Conservation (phyloP, 2,797 vertebrate species). For the Petrocephalus sullivani region DNA sequence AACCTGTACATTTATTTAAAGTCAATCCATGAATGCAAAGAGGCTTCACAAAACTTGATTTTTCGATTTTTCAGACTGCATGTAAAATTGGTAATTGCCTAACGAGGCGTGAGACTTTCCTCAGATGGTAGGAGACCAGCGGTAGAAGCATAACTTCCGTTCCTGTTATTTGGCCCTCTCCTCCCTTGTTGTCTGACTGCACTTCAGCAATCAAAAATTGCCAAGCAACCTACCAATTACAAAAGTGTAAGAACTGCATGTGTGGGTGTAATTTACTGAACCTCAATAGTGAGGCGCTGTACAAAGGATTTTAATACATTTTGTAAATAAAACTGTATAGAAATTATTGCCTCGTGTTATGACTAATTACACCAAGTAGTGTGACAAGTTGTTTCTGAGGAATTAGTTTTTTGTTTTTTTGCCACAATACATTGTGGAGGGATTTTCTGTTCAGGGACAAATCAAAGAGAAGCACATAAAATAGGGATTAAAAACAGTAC, state of each 20-base stretch:
- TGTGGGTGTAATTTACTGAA: slow-evolving; percentile 79
- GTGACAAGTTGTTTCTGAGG: not conserved
- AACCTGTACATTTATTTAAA: slow-evolving; percentile 80
- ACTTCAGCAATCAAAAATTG: slow-evolving; percentile 78
- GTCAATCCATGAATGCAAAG: slow-evolving; percentile 72
- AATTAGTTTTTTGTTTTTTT: not conserved
- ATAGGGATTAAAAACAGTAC: not conserved
- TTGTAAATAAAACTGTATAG: slow-evolving; percentile 99
- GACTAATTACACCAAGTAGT: not conserved
- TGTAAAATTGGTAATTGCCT: slow-evolving; percentile 84
- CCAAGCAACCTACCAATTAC: slow-evolving; percentile 80
- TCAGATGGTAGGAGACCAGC: slow-evolving; percentile 68
- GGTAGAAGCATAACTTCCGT: slow-evolving; percentile 60
- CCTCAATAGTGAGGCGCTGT: slow-evolving; percentile 90
- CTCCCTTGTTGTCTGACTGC: slow-evolving; percentile 63
- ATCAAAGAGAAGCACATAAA: not conserved
- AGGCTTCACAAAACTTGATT: slow-evolving; percentile 62
- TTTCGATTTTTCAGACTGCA: slow-evolving; percentile 79
- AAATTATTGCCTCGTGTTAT: slow-evolving; percentile 52
- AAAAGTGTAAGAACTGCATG: slow-evolving; percentile 89
- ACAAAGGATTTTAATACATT: slow-evolving; percentile 99
- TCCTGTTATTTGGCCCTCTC: slow-evolving; percentile 46
- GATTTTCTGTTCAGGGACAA: not conserved
- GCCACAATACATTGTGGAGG: not conserved
- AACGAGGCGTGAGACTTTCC: slow-evolving; percentile 77